A percentile compares a stretch with the other conserved stretches of the same genome.
phyloP scores from a whole-genome alignment of 2,888 invertebrate species.

The Acrocyrtus sp. region DNA sequence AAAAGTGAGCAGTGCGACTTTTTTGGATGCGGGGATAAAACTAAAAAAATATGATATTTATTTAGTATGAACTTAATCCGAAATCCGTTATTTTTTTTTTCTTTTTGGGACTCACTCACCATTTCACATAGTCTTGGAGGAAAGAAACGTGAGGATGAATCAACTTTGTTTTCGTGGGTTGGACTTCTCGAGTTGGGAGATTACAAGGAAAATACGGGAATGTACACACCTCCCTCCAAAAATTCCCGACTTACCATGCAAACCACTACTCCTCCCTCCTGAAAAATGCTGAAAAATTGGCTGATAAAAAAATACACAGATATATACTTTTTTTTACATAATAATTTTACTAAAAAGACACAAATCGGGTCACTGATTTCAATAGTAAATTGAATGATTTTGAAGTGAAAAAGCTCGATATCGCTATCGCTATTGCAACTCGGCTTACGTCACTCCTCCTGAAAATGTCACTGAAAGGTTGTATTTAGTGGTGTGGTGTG shows the following conservation, averaged over 20 bases:
- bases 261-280: no score
- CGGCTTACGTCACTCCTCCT: no score
- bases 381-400: conserved; percentile 16
- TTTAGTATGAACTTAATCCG: background rate
- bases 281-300: no score
- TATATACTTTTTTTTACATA: background rate
- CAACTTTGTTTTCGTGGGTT: background rate
- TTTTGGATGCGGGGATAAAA: background rate
- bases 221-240: background rate
- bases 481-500: no score
- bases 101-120: conserved; percentile 20
- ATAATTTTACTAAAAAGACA: background rate
- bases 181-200: background rate
- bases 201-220: background rate
- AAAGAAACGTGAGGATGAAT: background rate
- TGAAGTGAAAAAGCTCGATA: background rate
- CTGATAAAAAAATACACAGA: no score
- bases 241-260: no score
- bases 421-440: no score
- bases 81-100: background rate
- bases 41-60: no score
- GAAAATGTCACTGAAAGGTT: no score
- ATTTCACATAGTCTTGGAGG: conserved; percentile 34
- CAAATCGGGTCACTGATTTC: conserved; percentile 35
- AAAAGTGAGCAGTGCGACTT: no score